phyloP scores from a whole-genome alignment of 2,797 vertebrate genomes.

The Moxostoma hubbsi region DNA sequence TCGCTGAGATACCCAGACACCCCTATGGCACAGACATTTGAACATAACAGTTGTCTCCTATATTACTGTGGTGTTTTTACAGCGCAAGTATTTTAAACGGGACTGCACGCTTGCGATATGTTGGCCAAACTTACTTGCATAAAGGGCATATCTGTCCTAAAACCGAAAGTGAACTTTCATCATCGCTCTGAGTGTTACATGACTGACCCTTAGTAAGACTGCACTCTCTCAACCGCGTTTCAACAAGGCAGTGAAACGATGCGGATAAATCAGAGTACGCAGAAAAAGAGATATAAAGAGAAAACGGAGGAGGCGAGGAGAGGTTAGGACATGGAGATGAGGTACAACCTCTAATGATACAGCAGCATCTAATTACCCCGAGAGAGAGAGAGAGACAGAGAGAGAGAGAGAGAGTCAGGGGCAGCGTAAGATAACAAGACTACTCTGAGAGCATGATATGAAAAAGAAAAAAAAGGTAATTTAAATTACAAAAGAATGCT shows the following conservation, averaged over 20 bases:
- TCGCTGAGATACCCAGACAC: too few relatives aligned
- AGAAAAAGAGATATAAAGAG: not conserved
- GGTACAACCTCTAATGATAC: conserved; percentile 39
- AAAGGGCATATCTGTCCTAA: not conserved
- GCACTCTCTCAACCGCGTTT: not conserved
- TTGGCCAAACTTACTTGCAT: not conserved
- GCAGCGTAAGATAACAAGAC: conserved; percentile 33
- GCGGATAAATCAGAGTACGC: not conserved
- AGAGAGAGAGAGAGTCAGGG: not conserved
- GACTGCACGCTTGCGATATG: not conserved
- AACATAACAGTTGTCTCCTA: too few relatives aligned
- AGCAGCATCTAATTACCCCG: conserved; percentile 33
- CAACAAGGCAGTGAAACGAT: not conserved
- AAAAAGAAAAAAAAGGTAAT: conserved; percentile 75
- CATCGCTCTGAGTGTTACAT: not conserved
- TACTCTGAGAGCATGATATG: conserved; percentile 62
- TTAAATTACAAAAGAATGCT: conserved; percentile 87
- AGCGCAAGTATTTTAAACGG: not conserved
- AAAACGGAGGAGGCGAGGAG: conserved; percentile 7
- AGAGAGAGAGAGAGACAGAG: conserved; percentile 10
- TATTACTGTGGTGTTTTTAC: too few relatives aligned
- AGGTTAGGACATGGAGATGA: conserved; percentile 26
- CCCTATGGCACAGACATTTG: too few relatives aligned
- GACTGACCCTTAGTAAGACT: not conserved
- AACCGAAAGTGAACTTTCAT: not conserved